Conservation (phyloP, 2,797 vertebrate species). For the Masticophis lateralis region DNA sequence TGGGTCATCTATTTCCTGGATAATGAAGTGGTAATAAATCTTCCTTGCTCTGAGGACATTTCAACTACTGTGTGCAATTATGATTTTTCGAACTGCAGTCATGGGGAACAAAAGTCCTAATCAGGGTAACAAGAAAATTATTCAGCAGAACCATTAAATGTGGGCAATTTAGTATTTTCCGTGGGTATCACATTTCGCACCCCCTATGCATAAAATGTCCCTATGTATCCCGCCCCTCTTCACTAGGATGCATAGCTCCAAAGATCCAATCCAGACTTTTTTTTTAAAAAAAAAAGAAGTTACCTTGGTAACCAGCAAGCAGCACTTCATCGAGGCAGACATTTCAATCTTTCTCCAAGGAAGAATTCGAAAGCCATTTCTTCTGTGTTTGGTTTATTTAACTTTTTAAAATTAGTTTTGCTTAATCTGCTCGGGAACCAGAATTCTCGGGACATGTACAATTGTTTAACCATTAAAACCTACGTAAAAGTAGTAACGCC, state of each 20-base stretch:
- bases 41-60: slow-evolving; percentile 49
- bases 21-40: slow-evolving; percentile 55
- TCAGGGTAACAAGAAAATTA: slow-evolving; percentile 60
- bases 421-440: neutral
- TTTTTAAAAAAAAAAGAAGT: slow-evolving; percentile 29
- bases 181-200: slow-evolving; percentile 57
- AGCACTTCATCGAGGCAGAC: slow-evolving; percentile 38
- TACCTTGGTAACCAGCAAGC: slow-evolving; percentile 62
- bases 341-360: slow-evolving; percentile 20
- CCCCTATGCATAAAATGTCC: slow-evolving; percentile 54
- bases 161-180: slow-evolving; percentile 54
- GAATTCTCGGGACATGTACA: neutral
- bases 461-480: neutral
- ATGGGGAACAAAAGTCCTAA: slow-evolving; percentile 46
- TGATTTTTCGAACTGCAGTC: slow-evolving; percentile 53
- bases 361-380: neutral
- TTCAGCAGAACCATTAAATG: slow-evolving; percentile 50
- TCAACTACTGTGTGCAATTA: slow-evolving; percentile 59
- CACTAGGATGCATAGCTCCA: slow-evolving; percentile 43
- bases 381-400: neutral
- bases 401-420: neutral
- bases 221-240: slow-evolving; percentile 43
- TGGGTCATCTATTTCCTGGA: slow-evolving; percentile 40
- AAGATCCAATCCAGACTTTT: slow-evolving; percentile 36
- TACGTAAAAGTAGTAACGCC: neutral